Evolutionary conservation across 1,140 invertebrate genomes (phyloP), one percentile per base, ranked within the genome.

Genomic region (Ditylenchus dipsaci): DNA sequence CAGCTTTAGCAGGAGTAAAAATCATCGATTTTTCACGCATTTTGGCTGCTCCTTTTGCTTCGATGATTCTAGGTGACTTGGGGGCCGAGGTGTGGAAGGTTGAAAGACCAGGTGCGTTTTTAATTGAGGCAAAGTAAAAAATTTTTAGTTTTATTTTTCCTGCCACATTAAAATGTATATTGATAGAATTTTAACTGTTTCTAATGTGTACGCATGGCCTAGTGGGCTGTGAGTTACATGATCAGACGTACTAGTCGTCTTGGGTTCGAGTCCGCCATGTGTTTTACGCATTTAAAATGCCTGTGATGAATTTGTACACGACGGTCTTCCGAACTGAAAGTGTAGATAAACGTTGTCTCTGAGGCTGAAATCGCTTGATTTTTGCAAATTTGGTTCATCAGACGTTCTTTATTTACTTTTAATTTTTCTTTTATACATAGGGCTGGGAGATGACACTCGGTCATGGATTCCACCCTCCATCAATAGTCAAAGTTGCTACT

Each of bases 401-500:
- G 15, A 7, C n/a, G 15, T 17, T 53, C 3, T 21, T 19, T 7
- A 17, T 21, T 7, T 53, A 3, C 8, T 19, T 21, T 17, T 53
- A 5, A 47, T 59, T 38, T 56, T 19, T 1, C 21, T 23, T 29
- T 21, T 53, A 1, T 47, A 65, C 60, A 63, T 45, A 56, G 88
- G 87, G 5, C 84, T 81, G n/a, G 93, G 93, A 0, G 94, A 97
- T 85, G 93, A 97, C 76, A 88, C 91, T 0, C 86, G 95, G 49
- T 88, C 88, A 60, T 97, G 93, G 92, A 92, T 91, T 0, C 93
- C 94, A 3, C 95, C 95, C 0, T 93, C 92, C 83, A 84, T 92
- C 49, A 84, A 85, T 66, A 87, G 87, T 13, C 89, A 93, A 77
- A 88, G 90, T 26, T 89, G 88, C 65, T 97, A 97, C 80, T 97